A percentile compares a stretch with the other conserved stretches of the same genome.
Evolutionary conservation across 1,140 invertebrate genomes (phyloP).

Genomic region (Radopholus similis): DNA sequence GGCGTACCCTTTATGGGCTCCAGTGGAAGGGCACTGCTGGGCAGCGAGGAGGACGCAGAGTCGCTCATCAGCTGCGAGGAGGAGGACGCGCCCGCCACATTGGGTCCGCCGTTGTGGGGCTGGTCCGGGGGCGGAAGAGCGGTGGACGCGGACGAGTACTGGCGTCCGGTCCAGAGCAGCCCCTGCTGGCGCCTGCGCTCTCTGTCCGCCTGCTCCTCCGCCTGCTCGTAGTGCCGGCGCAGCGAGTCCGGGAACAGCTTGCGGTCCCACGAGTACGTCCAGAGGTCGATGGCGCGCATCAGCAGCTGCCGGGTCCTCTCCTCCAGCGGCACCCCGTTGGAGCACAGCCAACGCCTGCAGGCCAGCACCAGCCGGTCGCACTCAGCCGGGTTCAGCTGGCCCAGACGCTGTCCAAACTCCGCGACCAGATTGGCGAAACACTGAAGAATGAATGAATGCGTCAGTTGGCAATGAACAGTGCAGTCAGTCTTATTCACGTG

Average conservation of each 20-base stretch:
- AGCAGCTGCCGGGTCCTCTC: conserved; percentile 18
- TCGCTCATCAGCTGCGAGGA: neutral
- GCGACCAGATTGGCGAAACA: conserved; percentile 25
- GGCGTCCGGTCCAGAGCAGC: neutral
- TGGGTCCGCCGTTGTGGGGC: no score
- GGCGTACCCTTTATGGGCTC: no score
- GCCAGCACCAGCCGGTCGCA: conserved; percentile 11
- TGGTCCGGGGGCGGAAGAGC: no score
- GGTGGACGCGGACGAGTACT: neutral
- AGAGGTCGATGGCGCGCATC: conserved; percentile 25
- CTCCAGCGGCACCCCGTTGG: conserved; percentile 13
- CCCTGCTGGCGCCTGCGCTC: neutral
- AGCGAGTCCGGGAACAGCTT: conserved; percentile 27
- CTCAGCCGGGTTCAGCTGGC: conserved; percentile 22
- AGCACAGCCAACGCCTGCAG: conserved; percentile 19
- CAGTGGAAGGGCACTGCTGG: no score
- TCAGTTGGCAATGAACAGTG: neutral
- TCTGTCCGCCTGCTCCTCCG: neutral
- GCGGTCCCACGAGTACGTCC: conserved; percentile 30
- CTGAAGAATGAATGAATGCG: neutral
- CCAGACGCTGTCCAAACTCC: conserved; percentile 17
- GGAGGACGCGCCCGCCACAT: no score
- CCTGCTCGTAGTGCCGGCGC: conserved; percentile 1
- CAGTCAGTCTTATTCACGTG: neutral
- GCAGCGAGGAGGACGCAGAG: neutral